phyloP scores from a whole-genome alignment of 1,140 invertebrate species.

The Bactericera cockerelli region DNA sequence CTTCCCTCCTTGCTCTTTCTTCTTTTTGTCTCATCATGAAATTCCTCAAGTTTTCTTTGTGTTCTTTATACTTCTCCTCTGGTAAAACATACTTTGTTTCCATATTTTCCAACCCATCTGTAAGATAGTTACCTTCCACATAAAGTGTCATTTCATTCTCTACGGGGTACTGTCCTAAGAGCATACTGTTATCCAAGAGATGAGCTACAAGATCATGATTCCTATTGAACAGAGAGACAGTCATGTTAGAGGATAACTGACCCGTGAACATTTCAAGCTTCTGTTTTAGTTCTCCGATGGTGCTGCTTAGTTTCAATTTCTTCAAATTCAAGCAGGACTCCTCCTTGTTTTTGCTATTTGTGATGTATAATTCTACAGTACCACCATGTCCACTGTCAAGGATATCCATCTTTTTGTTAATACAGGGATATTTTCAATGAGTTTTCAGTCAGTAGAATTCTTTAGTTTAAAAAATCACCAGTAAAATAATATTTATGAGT shows the following conservation, averaged over 20 bases:
- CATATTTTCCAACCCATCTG: not conserved
- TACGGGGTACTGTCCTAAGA: not conserved
- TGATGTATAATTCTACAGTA: not conserved
- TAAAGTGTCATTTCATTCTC: not conserved
- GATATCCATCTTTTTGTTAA: slow-evolving; percentile 7
- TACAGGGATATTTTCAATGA: too few relatives aligned
- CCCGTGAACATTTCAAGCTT: slow-evolving; percentile 3
- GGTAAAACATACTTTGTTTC: slow-evolving; percentile 9
- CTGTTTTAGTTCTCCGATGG: slow-evolving; percentile 4
- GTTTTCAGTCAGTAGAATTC: too few relatives aligned
- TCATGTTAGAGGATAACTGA: not conserved
- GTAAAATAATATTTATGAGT: too few relatives aligned
- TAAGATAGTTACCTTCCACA: not conserved
- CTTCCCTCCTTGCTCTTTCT: not conserved
- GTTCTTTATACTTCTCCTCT: slow-evolving; percentile 3
- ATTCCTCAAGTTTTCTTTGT: not conserved
- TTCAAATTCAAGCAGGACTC: slow-evolving; percentile 2
- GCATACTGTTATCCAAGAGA: not conserved
- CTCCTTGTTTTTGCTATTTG: not conserved
- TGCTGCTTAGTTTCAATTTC: not conserved
- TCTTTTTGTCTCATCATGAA: slow-evolving; percentile 7
- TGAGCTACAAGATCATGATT: not conserved
- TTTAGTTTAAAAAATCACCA: too few relatives aligned
- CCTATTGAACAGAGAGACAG: not conserved
- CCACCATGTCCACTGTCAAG: not conserved